Evolutionary conservation across 2,797 vertebrate species (phyloP).

Genomic region (Pteropus rufus): DNA sequence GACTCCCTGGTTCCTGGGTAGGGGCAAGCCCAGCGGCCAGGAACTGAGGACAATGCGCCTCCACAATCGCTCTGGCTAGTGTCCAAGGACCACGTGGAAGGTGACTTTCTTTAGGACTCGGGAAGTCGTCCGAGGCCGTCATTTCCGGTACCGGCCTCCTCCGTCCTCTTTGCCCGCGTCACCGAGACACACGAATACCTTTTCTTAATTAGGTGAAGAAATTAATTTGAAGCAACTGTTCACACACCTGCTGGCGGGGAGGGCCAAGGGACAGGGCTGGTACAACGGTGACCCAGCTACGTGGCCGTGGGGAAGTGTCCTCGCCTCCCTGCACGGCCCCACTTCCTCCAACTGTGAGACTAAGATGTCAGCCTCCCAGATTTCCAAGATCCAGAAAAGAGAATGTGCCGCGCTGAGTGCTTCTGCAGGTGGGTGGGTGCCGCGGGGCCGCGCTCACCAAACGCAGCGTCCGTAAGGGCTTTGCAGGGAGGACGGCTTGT

Average conservation of each 20-base stretch:
- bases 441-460: neutral
- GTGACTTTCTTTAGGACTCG: neutral
- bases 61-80: neutral
- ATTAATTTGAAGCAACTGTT: neutral
- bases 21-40: rapidly evolving
- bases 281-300: neutral
- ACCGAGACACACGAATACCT: neutral
- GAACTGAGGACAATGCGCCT: neutral
- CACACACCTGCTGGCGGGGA: neutral
- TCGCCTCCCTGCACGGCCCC: neutral
- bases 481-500: neutral
- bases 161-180: neutral
- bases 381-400: neutral
- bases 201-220: slow-evolving; percentile 30
- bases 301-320: neutral
- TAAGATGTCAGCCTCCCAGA: neutral
- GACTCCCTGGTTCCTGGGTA: too few species aligned
- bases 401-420: neutral
- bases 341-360: neutral
- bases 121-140: neutral
- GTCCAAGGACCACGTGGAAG: neutral
- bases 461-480: neutral
- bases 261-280: neutral
- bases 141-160: neutral
- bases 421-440: neutral